Percentiles rank a stretch among this genome's conserved stretches.
Conservation (phyloP, 2,888 invertebrate genomes). For the Tromatobia lineatoria region DNA sequence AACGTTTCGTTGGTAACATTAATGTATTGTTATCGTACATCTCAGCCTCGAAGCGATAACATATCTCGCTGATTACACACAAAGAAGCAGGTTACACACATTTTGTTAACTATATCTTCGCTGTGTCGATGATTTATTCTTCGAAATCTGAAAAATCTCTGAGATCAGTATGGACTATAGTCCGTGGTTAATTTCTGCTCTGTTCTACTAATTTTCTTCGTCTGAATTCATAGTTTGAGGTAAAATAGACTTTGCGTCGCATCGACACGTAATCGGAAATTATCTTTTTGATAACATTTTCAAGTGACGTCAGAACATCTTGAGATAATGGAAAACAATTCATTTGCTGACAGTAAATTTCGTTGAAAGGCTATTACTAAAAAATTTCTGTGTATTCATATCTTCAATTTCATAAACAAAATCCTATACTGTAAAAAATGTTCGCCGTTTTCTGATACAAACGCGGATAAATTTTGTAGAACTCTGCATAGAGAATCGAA, state of each 20-base stretch:
- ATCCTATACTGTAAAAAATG: no score
- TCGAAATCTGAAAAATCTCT: neutral
- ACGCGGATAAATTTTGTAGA: no score
- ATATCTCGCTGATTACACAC: constrained; percentile 15
- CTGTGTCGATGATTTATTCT: neutral
- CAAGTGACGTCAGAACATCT: neutral
- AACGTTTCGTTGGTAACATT: neutral
- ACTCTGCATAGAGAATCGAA: no score
- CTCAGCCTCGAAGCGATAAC: constrained; percentile 11
- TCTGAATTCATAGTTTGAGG: neutral
- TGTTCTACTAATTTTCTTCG: neutral
- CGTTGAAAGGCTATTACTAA: neutral
- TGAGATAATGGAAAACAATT: neutral
- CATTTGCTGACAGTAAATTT: neutral
- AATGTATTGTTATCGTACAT: constrained; percentile 1
- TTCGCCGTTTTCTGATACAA: no score
- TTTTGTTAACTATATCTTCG: neutral
- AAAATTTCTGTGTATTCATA: neutral
- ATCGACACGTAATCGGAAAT: neutral
- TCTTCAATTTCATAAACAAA: no score
- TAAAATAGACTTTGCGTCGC: neutral
- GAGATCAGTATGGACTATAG: neutral
- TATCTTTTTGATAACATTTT: neutral
- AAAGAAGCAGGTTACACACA: neutral
- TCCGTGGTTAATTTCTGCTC: neutral